These are phyloP conservation scores for Calephelis virginiensis DNA, from an alignment of 1,140 invertebrate genomes.

Conservation along the genomic window DNA sequence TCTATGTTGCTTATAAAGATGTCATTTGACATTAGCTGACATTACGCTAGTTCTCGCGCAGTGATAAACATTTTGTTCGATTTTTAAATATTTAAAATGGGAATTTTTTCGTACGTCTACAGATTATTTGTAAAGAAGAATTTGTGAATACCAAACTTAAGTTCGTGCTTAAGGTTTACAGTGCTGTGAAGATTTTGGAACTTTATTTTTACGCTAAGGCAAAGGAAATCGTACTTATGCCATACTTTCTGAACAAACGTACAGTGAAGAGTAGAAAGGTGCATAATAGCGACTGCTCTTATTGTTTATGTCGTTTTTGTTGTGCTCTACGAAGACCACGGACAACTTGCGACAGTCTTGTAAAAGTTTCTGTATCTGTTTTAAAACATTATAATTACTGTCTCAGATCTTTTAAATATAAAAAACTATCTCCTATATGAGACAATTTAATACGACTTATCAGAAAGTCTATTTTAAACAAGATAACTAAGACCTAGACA, in stretches of 20 bases:
- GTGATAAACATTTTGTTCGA: slow-evolving; percentile 4
- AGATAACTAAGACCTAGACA: slow-evolving; percentile 41
- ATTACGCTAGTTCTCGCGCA: not conserved
- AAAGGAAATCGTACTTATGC: slow-evolving; percentile 67
- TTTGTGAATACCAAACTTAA: not conserved
- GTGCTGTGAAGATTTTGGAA: slow-evolving; percentile 14
- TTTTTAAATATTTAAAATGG: slow-evolving; percentile 46
- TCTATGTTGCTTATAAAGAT: slow-evolving; percentile 4
- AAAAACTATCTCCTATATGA: slow-evolving; percentile 40
- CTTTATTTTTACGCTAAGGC: slow-evolving; percentile 28
- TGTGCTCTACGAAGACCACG: slow-evolving; percentile 49
- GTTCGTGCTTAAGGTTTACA: not conserved
- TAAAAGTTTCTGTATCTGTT: slow-evolving; percentile 56
- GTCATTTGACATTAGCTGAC: slow-evolving; percentile 7
- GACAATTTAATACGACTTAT: slow-evolving; percentile 24
- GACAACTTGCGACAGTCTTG: slow-evolving; percentile 55
- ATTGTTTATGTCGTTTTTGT: slow-evolving; percentile 58
- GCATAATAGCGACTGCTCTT: slow-evolving; percentile 49
- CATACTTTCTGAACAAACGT: slow-evolving; percentile 54
- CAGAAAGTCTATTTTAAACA: slow-evolving; percentile 20
- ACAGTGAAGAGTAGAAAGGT: slow-evolving; percentile 53
- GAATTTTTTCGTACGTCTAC: slow-evolving; percentile 63
- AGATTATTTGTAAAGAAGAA: slow-evolving; percentile 64
- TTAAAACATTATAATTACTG: slow-evolving; percentile 69
- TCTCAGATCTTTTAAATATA: slow-evolving; percentile 67